Conservation (phyloP, 2,888 invertebrate genomes). For the Cephus pulcher region DNA sequence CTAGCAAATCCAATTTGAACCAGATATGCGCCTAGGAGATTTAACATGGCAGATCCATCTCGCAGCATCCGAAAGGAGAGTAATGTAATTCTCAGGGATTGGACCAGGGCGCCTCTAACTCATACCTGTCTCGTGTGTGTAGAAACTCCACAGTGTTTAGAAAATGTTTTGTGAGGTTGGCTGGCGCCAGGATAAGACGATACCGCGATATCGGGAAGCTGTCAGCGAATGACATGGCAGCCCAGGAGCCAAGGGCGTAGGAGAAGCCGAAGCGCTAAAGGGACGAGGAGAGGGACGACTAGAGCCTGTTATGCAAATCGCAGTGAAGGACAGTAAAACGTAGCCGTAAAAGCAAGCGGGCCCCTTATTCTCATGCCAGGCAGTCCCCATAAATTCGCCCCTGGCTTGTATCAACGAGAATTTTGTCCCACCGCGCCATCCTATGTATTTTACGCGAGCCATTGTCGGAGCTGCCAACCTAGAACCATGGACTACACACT, state of each 20-base stretch:
- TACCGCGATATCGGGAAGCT: conserved; percentile 3
- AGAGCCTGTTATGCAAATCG: conserved; percentile 49
- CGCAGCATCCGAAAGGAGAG: too few relatives aligned
- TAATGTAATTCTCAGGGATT: too few relatives aligned
- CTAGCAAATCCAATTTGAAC: too few relatives aligned
- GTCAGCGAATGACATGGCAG: not conserved
- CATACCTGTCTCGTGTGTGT: too few relatives aligned
- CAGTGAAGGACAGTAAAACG: conserved; percentile 41
- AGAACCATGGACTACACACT: conserved; percentile 16
- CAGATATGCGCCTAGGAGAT: too few relatives aligned
- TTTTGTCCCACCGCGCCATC: conserved; percentile 30
- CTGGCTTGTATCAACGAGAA: conserved; percentile 47
- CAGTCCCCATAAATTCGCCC: conserved; percentile 51
- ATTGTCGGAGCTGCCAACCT: conserved; percentile 34
- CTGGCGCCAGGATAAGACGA: conserved; percentile 6
- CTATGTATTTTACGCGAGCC: conserved; percentile 47
- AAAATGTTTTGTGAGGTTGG: conserved; percentile 2
- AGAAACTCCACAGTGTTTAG: too few relatives aligned
- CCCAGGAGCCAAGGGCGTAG: not conserved
- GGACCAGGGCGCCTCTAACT: too few relatives aligned
- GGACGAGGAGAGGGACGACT: conserved; percentile 24
- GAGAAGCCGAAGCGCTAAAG: conserved; percentile 10
- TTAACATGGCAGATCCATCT: too few relatives aligned
- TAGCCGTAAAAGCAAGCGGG: conserved; percentile 42
- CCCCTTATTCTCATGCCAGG: conserved; percentile 46